Evolutionary conservation across 1,140 invertebrate genomes (phyloP), one percentile per base, ranked within the genome.

Genomic region (Ceratina japonica): DNA sequence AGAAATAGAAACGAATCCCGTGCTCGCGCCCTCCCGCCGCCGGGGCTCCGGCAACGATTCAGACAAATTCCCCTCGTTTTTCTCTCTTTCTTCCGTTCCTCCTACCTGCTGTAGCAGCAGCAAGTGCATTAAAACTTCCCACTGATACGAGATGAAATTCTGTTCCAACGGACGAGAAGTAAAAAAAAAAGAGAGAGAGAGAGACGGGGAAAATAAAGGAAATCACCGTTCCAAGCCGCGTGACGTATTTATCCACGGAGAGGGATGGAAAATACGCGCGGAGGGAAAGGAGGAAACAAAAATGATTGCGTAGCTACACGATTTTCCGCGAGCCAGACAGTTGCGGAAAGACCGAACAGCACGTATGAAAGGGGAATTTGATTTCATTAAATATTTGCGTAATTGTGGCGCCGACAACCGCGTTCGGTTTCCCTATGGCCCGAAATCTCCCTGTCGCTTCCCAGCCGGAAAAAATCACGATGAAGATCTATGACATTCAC

Each of bases 61-160:
- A 61, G 37, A 72, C 70, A 72, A 72, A 72, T 72, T 72, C 56
- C 4, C 20, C 56, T 49, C 70, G 70, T 72, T 72, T 72, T 49
- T 62, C 70, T 61, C n/a, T 13, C 20, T 22, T 22, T 69, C 22
- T 3, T 44, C 12, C 24, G 27, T 10, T 31, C 24, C 16, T 51
- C 0, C n/a, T 18, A 27, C 20, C 37, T 44, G 4, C 15, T 20
- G 13, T 54, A 8, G 24, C 27, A n/a, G 7, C 1, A 3, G 15
- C 70, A 27, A 44, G 22, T 49, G 44, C 70, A 49, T 72, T 72
- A 49, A 61, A 61, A 59, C 56, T 72, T 27, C 70, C 37, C 56
- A 24, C 22, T 15, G 56, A n/a, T 72, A 61, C 56, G 37, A 61
- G 37, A 72, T 72, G 70, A 61, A 72, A 72, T 72, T 72, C 70